Percentiles rank a stretch among this genome's conserved stretches.
These are phyloP conservation scores for Macrotrachela quadricornifera DNA, from an alignment of 1,140 invertebrate genomes.

Conservation along the genomic window DNA sequence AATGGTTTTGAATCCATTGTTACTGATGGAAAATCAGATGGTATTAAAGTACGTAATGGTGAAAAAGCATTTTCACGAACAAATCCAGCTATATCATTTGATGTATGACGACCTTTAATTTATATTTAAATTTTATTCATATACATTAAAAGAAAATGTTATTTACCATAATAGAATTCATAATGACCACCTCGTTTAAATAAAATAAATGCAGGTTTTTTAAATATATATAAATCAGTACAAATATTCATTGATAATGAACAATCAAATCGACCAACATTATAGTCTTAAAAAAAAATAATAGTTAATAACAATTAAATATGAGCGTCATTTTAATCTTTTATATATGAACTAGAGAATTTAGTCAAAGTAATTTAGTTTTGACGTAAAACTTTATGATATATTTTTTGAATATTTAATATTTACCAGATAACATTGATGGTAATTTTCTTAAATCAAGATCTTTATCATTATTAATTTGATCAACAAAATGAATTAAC, in stretches of 20 bases:
- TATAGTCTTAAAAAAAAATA: conserved; percentile 6
- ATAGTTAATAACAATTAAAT: too few species aligned
- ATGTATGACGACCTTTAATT: conserved; percentile 30
- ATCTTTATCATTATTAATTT: conserved; percentile 25
- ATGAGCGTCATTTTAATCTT: too few species aligned
- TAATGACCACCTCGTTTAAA: conserved; percentile 33
- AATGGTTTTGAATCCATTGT: conserved; percentile 30
- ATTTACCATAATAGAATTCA: conserved; percentile 4
- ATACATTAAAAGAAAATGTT: too few species aligned
- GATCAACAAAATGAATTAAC: conserved; percentile 43
- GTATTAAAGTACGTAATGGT: conserved; percentile 40
- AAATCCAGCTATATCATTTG: conserved; percentile 46
- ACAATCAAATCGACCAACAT: conserved; percentile 42
- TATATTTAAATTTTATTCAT: too few species aligned
- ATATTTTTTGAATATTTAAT: too few species aligned
- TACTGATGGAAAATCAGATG: conserved; percentile 25
- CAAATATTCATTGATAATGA: conserved; percentile 35
- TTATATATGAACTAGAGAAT: too few species aligned
- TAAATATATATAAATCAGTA: conserved; percentile 30
- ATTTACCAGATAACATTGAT: too few species aligned
- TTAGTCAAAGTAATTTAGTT: too few species aligned
- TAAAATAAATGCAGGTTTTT: conserved; percentile 47
- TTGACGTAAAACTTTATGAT: too few species aligned
- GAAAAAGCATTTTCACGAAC: conserved; percentile 41
- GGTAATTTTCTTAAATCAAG: conserved; percentile 37